Conservation (phyloP, 2,113 vertebrate genomes). For the Manacus vitellinus region DNA sequence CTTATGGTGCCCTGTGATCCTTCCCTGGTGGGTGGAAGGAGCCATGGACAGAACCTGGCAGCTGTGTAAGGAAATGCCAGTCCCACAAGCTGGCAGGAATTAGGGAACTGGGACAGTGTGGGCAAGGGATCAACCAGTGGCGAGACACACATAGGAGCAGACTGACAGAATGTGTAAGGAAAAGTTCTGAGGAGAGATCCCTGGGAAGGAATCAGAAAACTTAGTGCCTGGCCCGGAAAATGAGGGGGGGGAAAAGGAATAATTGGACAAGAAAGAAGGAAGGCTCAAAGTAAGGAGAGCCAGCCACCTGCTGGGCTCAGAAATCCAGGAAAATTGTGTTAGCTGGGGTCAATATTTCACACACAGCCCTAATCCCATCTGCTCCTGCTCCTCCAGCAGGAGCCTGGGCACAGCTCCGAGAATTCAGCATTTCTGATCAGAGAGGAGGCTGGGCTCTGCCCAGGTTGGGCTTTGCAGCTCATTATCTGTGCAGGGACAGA, state of each 20-base stretch:
- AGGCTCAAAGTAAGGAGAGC: neutral
- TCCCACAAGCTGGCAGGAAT: neutral
- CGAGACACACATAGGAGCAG: neutral
- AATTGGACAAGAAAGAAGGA: neutral
- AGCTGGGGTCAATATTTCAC: neutral
- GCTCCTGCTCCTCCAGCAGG: neutral
- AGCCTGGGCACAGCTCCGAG: neutral
- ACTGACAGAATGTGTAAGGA: accelerated
- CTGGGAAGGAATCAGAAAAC: neutral
- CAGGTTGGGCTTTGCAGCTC: neutral
- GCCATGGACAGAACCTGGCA: neutral
- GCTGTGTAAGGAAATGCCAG: neutral
- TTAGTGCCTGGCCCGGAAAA: neutral
- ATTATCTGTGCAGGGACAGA: neutral
- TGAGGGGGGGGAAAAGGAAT: accelerated
- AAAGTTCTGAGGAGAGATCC: neutral
- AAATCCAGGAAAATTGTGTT: neutral
- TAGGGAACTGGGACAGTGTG: neutral
- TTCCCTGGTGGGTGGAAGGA: neutral
- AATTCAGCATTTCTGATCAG: neutral
- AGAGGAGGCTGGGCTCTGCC: neutral
- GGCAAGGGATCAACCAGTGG: neutral
- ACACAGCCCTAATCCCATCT: neutral
- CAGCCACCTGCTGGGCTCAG: neutral
- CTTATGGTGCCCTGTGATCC: neutral